Percentiles rank a stretch among this genome's conserved stretches.
These are phyloP conservation scores for Pelochelys cantorii DNA, from an alignment of 2,797 vertebrate genomes.

Conservation along the genomic window DNA sequence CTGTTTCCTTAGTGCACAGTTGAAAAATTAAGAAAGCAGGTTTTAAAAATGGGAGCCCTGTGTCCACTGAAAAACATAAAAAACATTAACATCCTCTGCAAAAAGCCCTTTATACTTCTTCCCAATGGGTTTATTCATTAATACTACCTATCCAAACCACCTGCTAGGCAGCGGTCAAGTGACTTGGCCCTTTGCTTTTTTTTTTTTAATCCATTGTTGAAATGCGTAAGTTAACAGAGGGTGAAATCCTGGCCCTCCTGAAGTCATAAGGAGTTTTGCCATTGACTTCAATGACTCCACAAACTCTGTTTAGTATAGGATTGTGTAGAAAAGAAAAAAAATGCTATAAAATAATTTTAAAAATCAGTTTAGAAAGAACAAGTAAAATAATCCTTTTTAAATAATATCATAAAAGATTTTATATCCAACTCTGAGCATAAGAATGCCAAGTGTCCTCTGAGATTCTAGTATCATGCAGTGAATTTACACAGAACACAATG, in stretches of 20 bases:
- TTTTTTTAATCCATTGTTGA: not conserved
- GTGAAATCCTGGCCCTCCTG: accelerated
- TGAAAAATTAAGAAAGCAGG: not conserved
- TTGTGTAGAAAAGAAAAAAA: not conserved
- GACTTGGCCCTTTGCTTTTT: not conserved
- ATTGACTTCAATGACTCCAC: not conserved
- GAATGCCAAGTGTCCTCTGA: accelerated
- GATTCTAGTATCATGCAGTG: not conserved
- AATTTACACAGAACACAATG: not conserved
- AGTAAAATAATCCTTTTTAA: constrained; percentile 11
- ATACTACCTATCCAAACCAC: not conserved
- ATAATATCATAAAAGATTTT: constrained; percentile 23
- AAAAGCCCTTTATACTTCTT: not conserved
- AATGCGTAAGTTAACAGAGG: not conserved
- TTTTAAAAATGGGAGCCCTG: not conserved
- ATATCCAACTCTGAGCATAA: not conserved
- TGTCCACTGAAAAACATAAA: not conserved
- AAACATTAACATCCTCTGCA: not conserved
- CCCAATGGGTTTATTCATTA: not conserved
- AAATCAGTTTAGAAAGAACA: constrained; percentile 12
- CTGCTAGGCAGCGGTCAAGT: not conserved
- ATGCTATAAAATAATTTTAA: not conserved
- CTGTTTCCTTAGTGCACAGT: not conserved
- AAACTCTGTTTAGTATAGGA: accelerated
- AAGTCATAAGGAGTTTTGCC: not conserved